These are phyloP conservation scores for Ellobium chinense DNA, from an alignment of 2,888 invertebrate genomes.

Conservation along the genomic window DNA sequence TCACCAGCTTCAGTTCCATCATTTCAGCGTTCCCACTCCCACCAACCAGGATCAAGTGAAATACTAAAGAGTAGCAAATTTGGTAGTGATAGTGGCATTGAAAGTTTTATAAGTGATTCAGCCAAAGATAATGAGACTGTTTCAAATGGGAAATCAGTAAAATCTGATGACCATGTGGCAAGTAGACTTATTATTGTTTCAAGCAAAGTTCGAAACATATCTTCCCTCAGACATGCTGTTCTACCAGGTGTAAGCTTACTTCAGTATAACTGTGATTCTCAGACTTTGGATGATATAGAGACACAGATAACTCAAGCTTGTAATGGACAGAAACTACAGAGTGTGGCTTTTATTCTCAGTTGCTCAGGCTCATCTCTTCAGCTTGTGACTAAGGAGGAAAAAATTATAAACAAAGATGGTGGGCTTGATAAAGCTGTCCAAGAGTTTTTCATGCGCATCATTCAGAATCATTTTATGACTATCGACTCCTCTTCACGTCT, in stretches of 20 bases:
- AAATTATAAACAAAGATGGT: slow-evolving; percentile 60
- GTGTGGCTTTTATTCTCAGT: slow-evolving; percentile 77
- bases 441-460: slow-evolving; percentile 30
- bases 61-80: not conserved
- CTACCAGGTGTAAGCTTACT: slow-evolving; percentile 73
- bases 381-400: slow-evolving; percentile 75
- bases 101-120: not conserved
- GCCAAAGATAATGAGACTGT: not conserved
- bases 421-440: slow-evolving; percentile 29
- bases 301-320: slow-evolving; percentile 67
- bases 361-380: slow-evolving; percentile 73
- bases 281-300: slow-evolving; percentile 75
- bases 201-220: slow-evolving; percentile 76
- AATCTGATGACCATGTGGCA: not conserved
- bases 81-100: not conserved
- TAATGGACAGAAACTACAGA: slow-evolving; percentile 68
- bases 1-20: not conserved
- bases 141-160: not conserved
- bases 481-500: slow-evolving; percentile 2
- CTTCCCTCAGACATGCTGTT: slow-evolving; percentile 71
- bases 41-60: not conserved
- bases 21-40: slow-evolving; percentile 3
- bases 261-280: slow-evolving; percentile 78
- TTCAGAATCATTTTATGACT: slow-evolving; percentile 33
- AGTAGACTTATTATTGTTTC: slow-evolving; percentile 77